Evolutionary conservation across 2,797 vertebrate species (phyloP).

Genomic region (Artibeus jamaicensis): DNA sequence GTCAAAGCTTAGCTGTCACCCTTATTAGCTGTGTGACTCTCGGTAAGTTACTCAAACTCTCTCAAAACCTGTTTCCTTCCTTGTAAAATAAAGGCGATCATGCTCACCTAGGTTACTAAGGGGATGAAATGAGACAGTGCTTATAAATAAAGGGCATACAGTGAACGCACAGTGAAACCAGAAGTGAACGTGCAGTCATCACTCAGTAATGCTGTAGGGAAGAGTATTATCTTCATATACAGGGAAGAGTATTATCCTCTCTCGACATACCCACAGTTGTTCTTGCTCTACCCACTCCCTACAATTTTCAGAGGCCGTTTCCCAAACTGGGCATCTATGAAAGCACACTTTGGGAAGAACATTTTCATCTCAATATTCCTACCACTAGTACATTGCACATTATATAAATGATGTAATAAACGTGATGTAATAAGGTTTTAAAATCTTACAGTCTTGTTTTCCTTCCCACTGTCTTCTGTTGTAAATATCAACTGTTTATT

Average conservation of each 20-base stretch:
- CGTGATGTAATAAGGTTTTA: not conserved
- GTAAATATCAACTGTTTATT: constrained; percentile 93
- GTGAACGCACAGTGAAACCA: not conserved
- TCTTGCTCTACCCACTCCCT: not conserved
- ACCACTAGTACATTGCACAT: not conserved
- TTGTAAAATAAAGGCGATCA: not conserved
- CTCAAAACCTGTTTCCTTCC: not conserved
- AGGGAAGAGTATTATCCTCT: not conserved
- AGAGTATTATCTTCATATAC: too few relatives aligned
- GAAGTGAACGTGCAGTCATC: not conserved
- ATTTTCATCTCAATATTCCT: not conserved
- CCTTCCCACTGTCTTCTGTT: constrained; percentile 81
- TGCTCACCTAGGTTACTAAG: not conserved
- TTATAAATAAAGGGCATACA: not conserved
- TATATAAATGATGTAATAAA: not conserved
- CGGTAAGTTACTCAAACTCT: not conserved
- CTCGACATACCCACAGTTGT: not conserved
- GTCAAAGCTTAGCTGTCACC: not conserved
- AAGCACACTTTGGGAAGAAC: not conserved
- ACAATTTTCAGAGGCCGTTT: not conserved
- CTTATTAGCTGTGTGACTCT: not conserved
- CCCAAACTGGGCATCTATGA: not conserved
- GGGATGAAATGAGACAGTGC: not conserved
- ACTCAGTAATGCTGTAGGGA: not conserved
- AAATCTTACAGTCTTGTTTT: constrained; percentile 81